These are phyloP conservation scores for Argyresthia goedartella DNA, from an alignment of 2,888 invertebrate species.

Conservation along the genomic window DNA sequence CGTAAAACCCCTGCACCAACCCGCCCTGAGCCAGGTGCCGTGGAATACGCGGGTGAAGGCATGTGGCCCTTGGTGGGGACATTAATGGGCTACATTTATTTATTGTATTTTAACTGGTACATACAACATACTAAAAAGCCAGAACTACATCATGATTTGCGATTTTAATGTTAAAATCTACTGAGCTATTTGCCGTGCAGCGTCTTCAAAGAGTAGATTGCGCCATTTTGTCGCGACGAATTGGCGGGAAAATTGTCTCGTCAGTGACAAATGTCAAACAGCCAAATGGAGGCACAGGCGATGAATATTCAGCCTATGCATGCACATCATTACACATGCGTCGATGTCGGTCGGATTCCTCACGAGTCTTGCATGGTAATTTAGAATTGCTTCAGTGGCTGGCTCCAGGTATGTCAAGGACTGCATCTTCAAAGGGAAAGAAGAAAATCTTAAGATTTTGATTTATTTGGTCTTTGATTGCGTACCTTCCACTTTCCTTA, in stretches of 20 bases:
- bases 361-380: conserved; percentile 41
- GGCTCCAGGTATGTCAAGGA: conserved; percentile 60
- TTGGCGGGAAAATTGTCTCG: conserved; percentile 18
- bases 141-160: too few species aligned
- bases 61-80: too few species aligned
- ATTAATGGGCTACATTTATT: too few species aligned
- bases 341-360: conserved; percentile 36
- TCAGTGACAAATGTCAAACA: conserved; percentile 22
- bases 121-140: too few species aligned
- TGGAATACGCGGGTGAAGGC: too few species aligned
- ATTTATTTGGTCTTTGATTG: too few species aligned
- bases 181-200: conserved; percentile 1
- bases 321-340: conserved; percentile 28
- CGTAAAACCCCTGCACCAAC: too few species aligned
- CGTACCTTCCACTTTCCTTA: too few species aligned
- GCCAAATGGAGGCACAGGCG: conserved; percentile 30
- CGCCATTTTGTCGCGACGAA: background rate
- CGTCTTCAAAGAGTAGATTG: background rate
- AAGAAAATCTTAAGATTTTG: too few species aligned
- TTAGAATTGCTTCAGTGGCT: conserved; percentile 13
- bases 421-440: conserved; percentile 11
- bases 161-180: too few species aligned
- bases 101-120: too few species aligned
- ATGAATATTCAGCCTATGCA: conserved; percentile 42
- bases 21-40: too few species aligned